Base-by-base conservation (phyloP, 2,797 vertebrate species). In the Gymnothorax reevesii region DNA sequence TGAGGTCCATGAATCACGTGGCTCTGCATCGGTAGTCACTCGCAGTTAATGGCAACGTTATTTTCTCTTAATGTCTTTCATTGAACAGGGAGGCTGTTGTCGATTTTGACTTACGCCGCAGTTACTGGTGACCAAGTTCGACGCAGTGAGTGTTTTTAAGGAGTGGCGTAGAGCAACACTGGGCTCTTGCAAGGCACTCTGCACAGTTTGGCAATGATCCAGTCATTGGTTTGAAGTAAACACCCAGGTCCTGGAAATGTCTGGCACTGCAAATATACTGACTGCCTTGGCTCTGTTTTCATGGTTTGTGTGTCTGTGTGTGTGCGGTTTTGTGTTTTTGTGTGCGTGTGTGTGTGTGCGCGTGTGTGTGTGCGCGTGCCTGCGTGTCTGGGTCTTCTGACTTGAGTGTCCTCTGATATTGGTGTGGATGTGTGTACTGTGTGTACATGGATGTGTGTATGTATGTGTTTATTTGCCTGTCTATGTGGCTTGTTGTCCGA, bases 201-300 rank as follows among this genome's bases (percentile, higher is more conserved):
- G 25, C 49, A 54, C 17, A 15, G 75, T n/a, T 84, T 49, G 83
- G 59, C 59, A 9, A 33, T 27, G 27, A 62, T 7, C 83, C 59
- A 84, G 4, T 33, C 2, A 8, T 54, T 60, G 83, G 60, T 84
- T 66, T 42, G 62, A 84, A 33, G 42, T 84, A 66, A 84, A 83
- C 54, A 84, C 54, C 42, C 42, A 54, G 83, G 60, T 85, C 57
- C 60, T 83, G 69, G 59, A 88, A 85, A 84, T 87, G n/a, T 82
- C 22, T n/a, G 27, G 10, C 57, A 86, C 75, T 52, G 62, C 20
- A 66, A 52, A 82, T 75, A 64, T 62, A 55, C 55, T 10, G 59
- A 25, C 22, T 33, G 57, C 73, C 57, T 80, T 52, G 27, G 52
- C 82, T 62, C 75, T 64, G 85, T 57, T 80, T 75, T 33, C 77